Evolutionary conservation across 2,888 invertebrate species (phyloP).

Genomic region (Beris morrisii): DNA sequence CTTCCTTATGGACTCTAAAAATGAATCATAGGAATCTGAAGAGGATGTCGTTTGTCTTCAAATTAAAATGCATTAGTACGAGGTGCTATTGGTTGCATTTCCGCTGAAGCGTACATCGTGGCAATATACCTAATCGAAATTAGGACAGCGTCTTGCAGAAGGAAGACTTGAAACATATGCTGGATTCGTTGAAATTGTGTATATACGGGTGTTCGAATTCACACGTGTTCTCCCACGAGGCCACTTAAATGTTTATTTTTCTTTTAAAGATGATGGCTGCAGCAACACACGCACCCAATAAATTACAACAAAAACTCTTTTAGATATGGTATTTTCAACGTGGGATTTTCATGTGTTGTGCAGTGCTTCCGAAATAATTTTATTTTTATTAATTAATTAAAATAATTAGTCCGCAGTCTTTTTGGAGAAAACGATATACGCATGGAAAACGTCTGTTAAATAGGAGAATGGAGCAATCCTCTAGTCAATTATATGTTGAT

Average conservation of each 20-base stretch:
- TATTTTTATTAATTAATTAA: slow-evolving; percentile 30
- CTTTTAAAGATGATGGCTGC: background rate
- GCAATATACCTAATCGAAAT: background rate
- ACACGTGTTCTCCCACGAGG: slow-evolving; percentile 30
- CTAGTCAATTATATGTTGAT: no score
- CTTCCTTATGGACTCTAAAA: slow-evolving; percentile 13
- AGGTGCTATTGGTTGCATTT: no score
- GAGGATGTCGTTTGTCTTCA: slow-evolving; percentile 19
- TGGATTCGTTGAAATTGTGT: no score
- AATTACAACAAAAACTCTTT: slow-evolving; percentile 19
- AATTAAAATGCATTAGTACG: slow-evolving; percentile 10
- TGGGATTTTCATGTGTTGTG: background rate
- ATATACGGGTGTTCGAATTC: slow-evolving; percentile 16
- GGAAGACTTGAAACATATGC: slow-evolving; percentile 26
- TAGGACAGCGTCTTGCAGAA: background rate
- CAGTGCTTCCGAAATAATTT: background rate
- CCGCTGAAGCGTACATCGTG: background rate
- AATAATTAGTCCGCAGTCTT: slow-evolving; percentile 27
- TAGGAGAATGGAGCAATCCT: no score
- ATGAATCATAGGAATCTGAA: background rate
- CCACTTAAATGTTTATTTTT: slow-evolving; percentile 7
- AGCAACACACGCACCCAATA: slow-evolving; percentile 20
- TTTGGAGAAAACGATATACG: no score
- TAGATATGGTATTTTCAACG: background rate
- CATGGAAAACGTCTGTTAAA: no score